Conservation (phyloP, 2,113 vertebrate species). For the Etheostoma spectabile region DNA sequence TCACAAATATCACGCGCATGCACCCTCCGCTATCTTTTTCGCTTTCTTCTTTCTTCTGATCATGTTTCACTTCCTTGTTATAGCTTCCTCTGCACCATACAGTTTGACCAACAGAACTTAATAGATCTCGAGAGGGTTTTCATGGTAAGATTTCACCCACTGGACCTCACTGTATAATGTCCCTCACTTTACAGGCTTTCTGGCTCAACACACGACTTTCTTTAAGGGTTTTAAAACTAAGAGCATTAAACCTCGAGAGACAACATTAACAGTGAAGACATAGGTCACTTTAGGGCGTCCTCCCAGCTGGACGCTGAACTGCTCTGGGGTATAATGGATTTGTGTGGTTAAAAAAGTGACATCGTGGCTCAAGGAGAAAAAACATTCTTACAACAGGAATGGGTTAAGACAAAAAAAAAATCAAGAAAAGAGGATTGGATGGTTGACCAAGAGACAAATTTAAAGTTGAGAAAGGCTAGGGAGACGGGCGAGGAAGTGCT, state of each 20-base stretch:
- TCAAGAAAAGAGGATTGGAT: background rate
- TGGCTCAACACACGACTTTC: background rate
- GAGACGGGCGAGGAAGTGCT: slow-evolving; percentile 1
- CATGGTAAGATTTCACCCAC: background rate
- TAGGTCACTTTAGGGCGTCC: slow-evolving; percentile 36
- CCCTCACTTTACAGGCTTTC: background rate
- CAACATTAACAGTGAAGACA: slow-evolving; percentile 2
- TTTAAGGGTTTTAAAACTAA: slow-evolving; percentile 7
- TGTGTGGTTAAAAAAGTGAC: background rate
- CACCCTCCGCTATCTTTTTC: background rate
- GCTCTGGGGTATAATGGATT: background rate
- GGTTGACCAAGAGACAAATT: background rate
- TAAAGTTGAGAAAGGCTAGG: slow-evolving; percentile 30
- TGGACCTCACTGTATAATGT: background rate
- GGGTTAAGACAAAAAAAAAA: slow-evolving; percentile 1
- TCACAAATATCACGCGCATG: background rate
- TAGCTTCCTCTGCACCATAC: background rate
- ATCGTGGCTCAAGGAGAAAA: background rate
- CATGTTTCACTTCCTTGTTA: slow-evolving; percentile 25
- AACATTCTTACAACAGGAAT: background rate
- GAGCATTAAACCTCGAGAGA: slow-evolving; percentile 12
- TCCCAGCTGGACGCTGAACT: slow-evolving; percentile 25
- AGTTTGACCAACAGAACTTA: background rate
- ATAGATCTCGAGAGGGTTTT: background rate
- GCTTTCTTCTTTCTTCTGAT: slow-evolving; percentile 19